Evolutionary conservation across 2,888 invertebrate species (phyloP).

Genomic region (Pachydiplax longipennis): DNA sequence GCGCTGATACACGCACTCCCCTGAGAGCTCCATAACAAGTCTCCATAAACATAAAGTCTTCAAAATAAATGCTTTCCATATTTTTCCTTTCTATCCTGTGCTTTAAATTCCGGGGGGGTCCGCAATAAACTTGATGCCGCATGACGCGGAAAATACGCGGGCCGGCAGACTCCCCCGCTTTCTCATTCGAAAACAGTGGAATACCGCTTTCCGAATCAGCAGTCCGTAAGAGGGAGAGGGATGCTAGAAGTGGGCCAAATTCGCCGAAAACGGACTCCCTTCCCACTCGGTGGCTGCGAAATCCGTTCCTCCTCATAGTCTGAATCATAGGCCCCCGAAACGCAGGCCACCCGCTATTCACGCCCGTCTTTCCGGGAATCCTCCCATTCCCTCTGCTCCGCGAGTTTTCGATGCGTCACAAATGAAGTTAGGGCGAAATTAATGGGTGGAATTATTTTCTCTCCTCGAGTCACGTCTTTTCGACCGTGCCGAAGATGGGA

Average conservation of each 20-base stretch:
- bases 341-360: not conserved
- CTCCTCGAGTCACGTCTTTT: not conserved
- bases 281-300: not conserved
- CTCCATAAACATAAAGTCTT: not conserved
- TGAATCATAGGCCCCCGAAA: not conserved
- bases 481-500: not conserved
- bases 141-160: slow-evolving; percentile 1
- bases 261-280: not conserved
- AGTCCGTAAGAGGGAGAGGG: not conserved
- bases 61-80: not conserved
- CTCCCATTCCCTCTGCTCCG: not conserved
- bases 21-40: not conserved
- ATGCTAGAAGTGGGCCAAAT: not conserved
- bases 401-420: not conserved
- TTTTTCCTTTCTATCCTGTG: not conserved
- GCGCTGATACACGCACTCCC: not conserved
- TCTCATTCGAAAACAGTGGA: not conserved
- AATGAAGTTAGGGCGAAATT: not conserved
- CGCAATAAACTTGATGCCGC: slow-evolving; percentile 17
- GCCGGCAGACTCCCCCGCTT: not conserved
- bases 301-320: not conserved
- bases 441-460: not conserved
- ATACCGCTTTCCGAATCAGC: slow-evolving; percentile 9
- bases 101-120: slow-evolving; percentile 9
- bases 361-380: not conserved